Conservation (phyloP, 2,113 vertebrate genomes). For the Nyctereutes procyonoides region DNA sequence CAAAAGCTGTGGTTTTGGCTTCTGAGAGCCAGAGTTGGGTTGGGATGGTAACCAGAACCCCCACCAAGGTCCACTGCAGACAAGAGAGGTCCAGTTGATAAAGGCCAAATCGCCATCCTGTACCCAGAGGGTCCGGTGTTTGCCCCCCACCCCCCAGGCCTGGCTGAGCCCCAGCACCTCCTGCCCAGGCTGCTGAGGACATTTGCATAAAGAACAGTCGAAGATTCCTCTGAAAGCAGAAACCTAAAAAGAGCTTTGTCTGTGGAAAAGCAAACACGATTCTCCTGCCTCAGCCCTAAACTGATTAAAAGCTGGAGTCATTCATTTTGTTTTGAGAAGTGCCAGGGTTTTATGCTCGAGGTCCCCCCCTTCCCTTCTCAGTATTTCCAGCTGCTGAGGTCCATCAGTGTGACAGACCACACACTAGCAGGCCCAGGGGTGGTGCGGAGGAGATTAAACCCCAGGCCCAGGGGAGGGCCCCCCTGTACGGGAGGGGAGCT, state of each 20-base stretch:
- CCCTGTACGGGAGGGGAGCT: conserved; percentile 42
- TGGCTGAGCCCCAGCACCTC: not conserved
- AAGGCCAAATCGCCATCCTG: not conserved
- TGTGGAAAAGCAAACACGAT: conserved; percentile 84
- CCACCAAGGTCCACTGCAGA: not conserved
- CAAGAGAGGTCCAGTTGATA: not conserved
- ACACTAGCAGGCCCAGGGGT: conserved; percentile 86
- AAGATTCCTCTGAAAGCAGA: conserved; percentile 29
- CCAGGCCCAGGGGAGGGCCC: conserved; percentile 54
- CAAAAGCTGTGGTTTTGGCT: not conserved
- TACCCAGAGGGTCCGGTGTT: not conserved
- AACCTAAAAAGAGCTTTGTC: conserved; percentile 67
- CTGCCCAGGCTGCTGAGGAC: not conserved
- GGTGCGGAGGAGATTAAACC: conserved; percentile 84
- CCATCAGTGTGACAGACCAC: conserved; percentile 87
- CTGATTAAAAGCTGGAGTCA: conserved; percentile 86
- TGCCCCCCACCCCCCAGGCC: not conserved
- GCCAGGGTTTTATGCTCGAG: conserved; percentile 73
- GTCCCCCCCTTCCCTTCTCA: conserved; percentile 81
- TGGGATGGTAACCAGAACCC: too few relatives aligned
- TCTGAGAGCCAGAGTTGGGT: not conserved
- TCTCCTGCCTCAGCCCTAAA: conserved; percentile 83
- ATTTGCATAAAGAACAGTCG: not conserved
- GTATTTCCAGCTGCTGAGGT: conserved; percentile 87
- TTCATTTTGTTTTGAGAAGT: conserved; percentile 81